These are phyloP conservation scores for Goniozus legneri DNA, from an alignment of 1,140 invertebrate genomes.

Conservation along the genomic window DNA sequence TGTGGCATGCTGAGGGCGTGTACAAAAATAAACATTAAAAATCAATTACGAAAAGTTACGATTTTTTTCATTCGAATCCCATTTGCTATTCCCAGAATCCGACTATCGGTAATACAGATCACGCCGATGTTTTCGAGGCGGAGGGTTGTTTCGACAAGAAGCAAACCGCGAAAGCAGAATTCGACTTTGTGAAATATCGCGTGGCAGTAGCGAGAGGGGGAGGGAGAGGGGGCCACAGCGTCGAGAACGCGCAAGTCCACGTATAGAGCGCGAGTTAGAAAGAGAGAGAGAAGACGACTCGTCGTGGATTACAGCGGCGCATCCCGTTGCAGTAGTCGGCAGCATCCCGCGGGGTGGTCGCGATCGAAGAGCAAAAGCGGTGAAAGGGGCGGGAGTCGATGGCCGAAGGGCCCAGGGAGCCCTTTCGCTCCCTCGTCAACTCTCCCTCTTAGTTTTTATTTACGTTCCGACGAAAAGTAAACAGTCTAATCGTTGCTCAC, in stretches of 20 bases:
- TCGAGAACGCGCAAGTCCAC: background rate
- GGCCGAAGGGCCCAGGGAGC: background rate
- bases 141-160: background rate
- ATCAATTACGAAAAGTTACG: too few species aligned
- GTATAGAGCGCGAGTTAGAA: background rate
- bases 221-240: background rate
- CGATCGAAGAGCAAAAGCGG: conserved; percentile 26
- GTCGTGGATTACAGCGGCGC: conserved; percentile 11
- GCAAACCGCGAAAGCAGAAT: too few species aligned
- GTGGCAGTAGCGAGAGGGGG: background rate
- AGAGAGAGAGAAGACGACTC: background rate
- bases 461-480: too few species aligned
- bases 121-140: background rate
- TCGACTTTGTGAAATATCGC: background rate
- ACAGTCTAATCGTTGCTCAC: too few species aligned
- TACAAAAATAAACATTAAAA: conserved; percentile 42
- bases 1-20: conserved; percentile 43
- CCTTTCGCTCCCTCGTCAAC: background rate
- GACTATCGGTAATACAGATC: too few species aligned
- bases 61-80: too few species aligned
- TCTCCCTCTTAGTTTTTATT: background rate
- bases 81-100: background rate
- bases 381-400: conserved; percentile 7
- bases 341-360: conserved; percentile 29
- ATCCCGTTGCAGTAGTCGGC: conserved; percentile 28